phyloP scores from a whole-genome alignment of 2,797 vertebrate genomes.

The Graptemys geographica region DNA sequence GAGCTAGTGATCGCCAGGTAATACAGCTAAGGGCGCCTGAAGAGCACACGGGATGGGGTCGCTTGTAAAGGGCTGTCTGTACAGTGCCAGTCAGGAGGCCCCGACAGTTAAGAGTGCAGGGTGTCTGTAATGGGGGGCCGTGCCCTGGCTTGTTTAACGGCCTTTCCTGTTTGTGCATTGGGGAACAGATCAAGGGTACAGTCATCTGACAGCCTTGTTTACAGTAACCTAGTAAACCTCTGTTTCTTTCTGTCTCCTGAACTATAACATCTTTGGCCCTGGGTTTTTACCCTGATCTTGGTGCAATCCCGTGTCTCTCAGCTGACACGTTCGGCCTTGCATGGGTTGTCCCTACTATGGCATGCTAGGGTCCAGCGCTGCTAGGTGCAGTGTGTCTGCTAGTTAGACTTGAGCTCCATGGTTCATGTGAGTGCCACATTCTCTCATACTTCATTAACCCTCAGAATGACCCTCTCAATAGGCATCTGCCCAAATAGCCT shows the following conservation, averaged over 20 bases:
- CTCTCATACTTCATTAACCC: neutral
- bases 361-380: fast-evolving
- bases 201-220: neutral
- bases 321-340: neutral
- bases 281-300: too few relatives aligned
- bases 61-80: neutral
- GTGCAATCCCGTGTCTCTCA: fast-evolving
- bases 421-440: neutral
- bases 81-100: neutral
- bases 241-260: neutral
- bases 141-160: neutral
- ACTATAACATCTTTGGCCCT: fast-evolving
- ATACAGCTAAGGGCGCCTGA: neutral
- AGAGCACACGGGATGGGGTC: neutral
- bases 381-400: neutral
- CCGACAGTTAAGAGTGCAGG: neutral
- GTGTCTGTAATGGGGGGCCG: fast-evolving
- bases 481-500: neutral
- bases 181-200: fast-evolving
- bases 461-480: fast-evolving
- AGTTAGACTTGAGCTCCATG: neutral
- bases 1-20: constrained; percentile 18
- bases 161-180: fast-evolving
- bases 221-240: neutral
- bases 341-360: fast-evolving